Evolutionary conservation across 2,888 invertebrate genomes (phyloP).

Genomic region (Alloplasta piceator): DNA sequence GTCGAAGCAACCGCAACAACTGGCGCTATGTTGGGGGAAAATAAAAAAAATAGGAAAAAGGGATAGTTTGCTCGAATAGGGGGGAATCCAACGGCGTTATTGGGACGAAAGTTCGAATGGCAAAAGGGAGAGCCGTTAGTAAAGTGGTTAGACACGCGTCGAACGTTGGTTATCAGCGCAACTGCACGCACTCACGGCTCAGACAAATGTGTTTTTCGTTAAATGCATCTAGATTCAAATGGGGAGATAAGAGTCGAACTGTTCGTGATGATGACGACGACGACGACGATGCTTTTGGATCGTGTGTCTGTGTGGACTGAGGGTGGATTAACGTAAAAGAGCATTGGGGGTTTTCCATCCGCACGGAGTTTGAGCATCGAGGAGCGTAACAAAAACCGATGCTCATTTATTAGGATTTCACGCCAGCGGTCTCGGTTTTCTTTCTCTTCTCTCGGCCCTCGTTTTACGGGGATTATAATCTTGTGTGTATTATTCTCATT

Average conservation of each 20-base stretch:
- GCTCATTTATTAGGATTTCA: slow-evolving; percentile 81
- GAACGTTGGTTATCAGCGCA: slow-evolving; percentile 70
- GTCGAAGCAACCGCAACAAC: neutral
- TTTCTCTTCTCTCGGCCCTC: slow-evolving; percentile 71
- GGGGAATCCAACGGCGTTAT: neutral
- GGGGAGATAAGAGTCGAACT: slow-evolving; percentile 72
- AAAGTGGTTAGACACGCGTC: slow-evolving; percentile 66
- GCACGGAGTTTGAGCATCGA: neutral
- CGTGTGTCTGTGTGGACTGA: slow-evolving; percentile 61
- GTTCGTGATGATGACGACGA: slow-evolving; percentile 38
- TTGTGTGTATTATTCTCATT: slow-evolving; percentile 18
- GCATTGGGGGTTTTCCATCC: slow-evolving; percentile 61
- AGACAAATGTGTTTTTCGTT: slow-evolving; percentile 72
- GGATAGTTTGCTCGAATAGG: neutral
- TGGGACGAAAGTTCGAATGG: slow-evolving; percentile 5
- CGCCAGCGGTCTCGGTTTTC: slow-evolving; percentile 74
- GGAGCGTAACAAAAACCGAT: neutral
- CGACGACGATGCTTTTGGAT: slow-evolving; percentile 38
- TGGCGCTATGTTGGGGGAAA: no score
- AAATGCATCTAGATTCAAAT: slow-evolving; percentile 73
- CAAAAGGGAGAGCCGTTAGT: slow-evolving; percentile 49
- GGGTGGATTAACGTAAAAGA: slow-evolving; percentile 65
- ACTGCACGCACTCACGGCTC: slow-evolving; percentile 68
- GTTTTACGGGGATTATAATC: slow-evolving; percentile 76
- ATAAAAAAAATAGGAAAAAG: slow-evolving; percentile 1